These are phyloP conservation scores for Campylomormyrus numenius DNA, from an alignment of 2,113 vertebrate species.

Conservation along the genomic window DNA sequence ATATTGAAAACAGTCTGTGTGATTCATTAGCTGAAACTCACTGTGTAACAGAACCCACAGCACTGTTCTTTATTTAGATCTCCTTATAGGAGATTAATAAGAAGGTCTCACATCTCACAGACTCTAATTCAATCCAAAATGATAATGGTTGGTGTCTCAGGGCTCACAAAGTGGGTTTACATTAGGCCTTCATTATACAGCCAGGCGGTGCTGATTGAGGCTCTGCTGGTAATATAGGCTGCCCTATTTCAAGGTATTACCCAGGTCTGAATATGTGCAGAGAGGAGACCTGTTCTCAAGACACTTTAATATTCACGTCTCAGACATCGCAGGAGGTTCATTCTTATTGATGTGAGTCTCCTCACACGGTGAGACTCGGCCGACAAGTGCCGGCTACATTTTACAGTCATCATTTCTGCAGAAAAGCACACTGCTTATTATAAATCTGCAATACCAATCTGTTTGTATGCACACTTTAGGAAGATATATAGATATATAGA, in stretches of 20 bases:
- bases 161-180: background rate
- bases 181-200: background rate
- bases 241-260: background rate
- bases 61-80: background rate
- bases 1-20: background rate
- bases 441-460: background rate
- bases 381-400: background rate
- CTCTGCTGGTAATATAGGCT: background rate
- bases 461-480: background rate
- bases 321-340: background rate
- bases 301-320: background rate
- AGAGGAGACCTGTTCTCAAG: background rate
- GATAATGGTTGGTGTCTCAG: slow-evolving; percentile 9
- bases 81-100: slow-evolving; percentile 6
- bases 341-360: background rate
- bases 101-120: background rate
- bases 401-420: background rate
- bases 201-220: background rate
- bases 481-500: background rate
- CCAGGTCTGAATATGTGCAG: background rate
- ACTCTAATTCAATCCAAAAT: slow-evolving; percentile 3
- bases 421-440: background rate
- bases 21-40: background rate
- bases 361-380: background rate
- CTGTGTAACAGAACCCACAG: background rate